Conservation (phyloP, 2,113 vertebrate species). For the Anas platyrhynchos region DNA sequence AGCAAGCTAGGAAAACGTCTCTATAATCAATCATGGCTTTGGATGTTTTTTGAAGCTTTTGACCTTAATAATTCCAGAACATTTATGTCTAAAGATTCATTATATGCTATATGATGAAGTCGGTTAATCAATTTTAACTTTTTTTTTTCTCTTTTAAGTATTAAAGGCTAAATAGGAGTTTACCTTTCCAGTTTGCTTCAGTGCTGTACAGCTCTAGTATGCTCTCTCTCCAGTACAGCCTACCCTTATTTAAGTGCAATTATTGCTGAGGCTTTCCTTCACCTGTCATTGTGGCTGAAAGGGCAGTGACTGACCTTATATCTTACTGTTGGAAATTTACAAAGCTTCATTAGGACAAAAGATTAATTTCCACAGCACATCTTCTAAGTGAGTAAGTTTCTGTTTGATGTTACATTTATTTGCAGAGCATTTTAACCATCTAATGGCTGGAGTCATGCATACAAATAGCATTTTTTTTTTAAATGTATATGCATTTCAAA, state of each 20-base stretch:
- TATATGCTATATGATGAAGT: background rate
- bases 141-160: background rate
- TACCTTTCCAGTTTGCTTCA: background rate
- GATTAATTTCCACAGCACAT: background rate
- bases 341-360: background rate
- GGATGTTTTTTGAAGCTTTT: background rate
- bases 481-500: background rate
- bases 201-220: background rate
- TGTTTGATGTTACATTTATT: background rate
- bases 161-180: background rate
- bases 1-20: background rate
- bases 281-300: background rate
- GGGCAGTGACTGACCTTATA: background rate
- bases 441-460: background rate
- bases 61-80: background rate
- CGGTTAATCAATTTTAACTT: background rate
- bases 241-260: background rate
- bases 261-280: background rate
- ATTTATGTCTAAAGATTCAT: background rate
- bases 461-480: background rate
- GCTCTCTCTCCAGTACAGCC: background rate
- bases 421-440: background rate
- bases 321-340: background rate
- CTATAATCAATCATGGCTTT: accelerated
- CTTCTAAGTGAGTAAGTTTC: background rate